Percentiles rank a stretch among this genome's conserved stretches.
Evolutionary conservation across 2,888 invertebrate genomes (phyloP).

Genomic region (Spisula solida): DNA sequence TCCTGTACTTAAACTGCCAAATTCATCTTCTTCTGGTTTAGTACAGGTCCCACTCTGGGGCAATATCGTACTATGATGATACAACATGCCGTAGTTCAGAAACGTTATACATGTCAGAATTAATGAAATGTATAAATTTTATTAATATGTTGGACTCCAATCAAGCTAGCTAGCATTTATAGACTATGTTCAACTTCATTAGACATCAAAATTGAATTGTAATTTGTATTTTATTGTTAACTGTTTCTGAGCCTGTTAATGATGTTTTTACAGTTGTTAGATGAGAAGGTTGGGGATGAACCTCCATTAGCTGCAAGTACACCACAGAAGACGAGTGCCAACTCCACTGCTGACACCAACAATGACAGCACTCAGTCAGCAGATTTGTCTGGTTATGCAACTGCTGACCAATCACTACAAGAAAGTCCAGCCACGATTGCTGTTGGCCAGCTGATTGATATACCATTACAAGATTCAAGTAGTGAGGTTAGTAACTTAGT

Average conservation of each 20-base stretch:
- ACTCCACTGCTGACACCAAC: background rate
- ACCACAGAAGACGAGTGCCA: conserved; percentile 73
- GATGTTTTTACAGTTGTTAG: conserved; percentile 54
- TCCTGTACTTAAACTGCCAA: too few species aligned
- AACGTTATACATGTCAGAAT: too few species aligned
- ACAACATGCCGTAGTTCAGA: too few species aligned
- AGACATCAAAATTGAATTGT: too few species aligned
- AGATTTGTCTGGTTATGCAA: conserved; percentile 66
- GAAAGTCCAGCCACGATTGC: conserved; percentile 66
- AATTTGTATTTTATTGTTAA: too few species aligned
- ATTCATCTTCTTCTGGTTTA: too few species aligned
- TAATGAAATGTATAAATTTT: too few species aligned
- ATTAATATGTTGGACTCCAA: too few species aligned
- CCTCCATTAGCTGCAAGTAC: conserved; percentile 80
- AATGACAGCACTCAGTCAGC: conserved; percentile 60
- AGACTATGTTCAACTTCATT: too few species aligned
- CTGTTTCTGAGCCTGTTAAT: background rate
- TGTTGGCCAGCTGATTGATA: conserved; percentile 81
- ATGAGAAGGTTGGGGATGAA: conserved; percentile 63
- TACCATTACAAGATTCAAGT: conserved; percentile 78
- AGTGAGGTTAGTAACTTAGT: conserved; percentile 62
- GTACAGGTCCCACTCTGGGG: too few species aligned
- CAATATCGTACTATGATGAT: too few species aligned
- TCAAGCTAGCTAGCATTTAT: too few species aligned
- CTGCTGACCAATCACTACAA: conserved; percentile 62